Conservation (phyloP, 2,888 invertebrate genomes). For the Lysandra coridon region DNA sequence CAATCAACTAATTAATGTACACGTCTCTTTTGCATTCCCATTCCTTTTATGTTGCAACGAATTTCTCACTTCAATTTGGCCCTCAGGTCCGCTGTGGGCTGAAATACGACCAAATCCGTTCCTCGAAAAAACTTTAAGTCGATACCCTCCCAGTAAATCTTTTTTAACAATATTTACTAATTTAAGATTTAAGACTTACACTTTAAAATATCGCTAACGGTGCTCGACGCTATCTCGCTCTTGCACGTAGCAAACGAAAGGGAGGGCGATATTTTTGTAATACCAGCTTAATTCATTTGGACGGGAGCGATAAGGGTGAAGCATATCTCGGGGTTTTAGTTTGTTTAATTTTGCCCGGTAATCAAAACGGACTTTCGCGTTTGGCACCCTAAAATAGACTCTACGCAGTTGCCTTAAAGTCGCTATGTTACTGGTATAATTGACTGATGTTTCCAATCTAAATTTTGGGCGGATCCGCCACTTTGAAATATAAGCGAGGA, state of each 20-base stretch:
- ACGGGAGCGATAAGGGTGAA: conserved; percentile 45
- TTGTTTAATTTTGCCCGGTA: conserved; percentile 47
- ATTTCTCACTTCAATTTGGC: conserved; percentile 22
- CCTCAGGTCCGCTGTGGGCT: not conserved
- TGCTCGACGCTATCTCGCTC: conserved; percentile 31
- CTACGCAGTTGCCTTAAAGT: conserved; percentile 42
- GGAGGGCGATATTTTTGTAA: conserved; percentile 37
- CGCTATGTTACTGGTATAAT: conserved; percentile 38
- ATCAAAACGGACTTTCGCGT: conserved; percentile 39
- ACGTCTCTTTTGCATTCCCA: conserved; percentile 5
- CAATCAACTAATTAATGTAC: conserved; percentile 17
- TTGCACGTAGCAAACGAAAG: conserved; percentile 28
- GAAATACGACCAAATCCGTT: conserved; percentile 14
- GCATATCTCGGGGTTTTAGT: conserved; percentile 46
- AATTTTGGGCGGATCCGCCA: conserved; percentile 63
- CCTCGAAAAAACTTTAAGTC: not conserved
- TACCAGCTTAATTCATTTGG: conserved; percentile 46
- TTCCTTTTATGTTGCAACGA: conserved; percentile 14
- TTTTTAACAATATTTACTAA: conserved; percentile 31
- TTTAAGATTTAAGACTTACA: conserved; percentile 33
- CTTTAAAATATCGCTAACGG: conserved; percentile 32
- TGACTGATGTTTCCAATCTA: conserved; percentile 54
- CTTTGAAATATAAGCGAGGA: conserved; percentile 62
- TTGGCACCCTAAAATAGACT: conserved; percentile 43
- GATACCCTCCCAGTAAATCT: conserved; percentile 26